Percentiles rank a stretch among this genome's conserved stretches.
These are phyloP conservation scores for Podarcis raffonei DNA, from an alignment of 2,113 vertebrate genomes.

Conservation along the genomic window DNA sequence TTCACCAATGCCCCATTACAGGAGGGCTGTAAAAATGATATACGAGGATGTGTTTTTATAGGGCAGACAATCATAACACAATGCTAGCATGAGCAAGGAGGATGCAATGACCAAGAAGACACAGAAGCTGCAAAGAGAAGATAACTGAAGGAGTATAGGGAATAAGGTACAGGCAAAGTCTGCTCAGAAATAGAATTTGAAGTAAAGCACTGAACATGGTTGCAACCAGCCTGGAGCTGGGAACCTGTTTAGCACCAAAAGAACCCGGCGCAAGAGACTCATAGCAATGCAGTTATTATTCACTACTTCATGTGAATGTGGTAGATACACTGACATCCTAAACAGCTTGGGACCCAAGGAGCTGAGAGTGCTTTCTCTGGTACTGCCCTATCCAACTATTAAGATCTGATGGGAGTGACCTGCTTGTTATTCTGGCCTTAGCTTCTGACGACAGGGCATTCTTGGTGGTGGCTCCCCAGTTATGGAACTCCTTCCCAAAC, in stretches of 20 bases:
- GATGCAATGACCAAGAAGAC: not conserved
- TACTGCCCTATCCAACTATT: too few species aligned
- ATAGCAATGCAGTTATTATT: too few species aligned
- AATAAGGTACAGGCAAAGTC: not conserved
- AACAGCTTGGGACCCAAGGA: too few species aligned
- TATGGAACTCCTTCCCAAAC: too few species aligned
- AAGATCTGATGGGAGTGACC: too few species aligned
- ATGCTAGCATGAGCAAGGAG: not conserved
- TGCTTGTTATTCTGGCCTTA: too few species aligned
- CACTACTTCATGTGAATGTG: not conserved
- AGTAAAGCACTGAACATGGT: not conserved
- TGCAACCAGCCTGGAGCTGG: not conserved
- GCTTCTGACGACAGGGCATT: too few species aligned
- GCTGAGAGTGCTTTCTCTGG: too few species aligned
- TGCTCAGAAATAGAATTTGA: not conserved
- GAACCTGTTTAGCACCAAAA: not conserved
- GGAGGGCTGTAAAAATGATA: constrained; percentile 13
- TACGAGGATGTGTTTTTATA: not conserved
- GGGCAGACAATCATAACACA: not conserved
- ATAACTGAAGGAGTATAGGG: not conserved
- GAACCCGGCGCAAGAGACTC: not conserved
- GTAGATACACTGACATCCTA: not conserved
- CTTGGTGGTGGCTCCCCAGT: too few species aligned
- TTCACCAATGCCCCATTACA: not conserved
- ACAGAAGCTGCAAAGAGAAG: not conserved